phyloP scores from a whole-genome alignment of 2,113 vertebrate genomes.

The Salvelinus fontinalis region DNA sequence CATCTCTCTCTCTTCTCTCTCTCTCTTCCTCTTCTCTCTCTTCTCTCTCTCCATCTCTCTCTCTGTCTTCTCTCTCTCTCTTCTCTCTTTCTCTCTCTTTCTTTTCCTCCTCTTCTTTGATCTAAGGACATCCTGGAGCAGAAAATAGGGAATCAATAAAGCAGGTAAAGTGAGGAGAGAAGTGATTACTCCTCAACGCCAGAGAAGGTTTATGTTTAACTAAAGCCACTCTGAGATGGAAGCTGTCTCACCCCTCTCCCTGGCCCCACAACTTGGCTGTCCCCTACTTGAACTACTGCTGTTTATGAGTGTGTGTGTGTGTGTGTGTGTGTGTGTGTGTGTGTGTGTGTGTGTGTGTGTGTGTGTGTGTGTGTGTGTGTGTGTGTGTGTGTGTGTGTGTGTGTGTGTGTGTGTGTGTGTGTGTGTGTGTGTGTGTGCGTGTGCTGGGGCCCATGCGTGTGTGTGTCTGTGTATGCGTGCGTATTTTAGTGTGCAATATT shows the following conservation, averaged over 20 bases:
- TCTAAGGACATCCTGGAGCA: conserved; percentile 40
- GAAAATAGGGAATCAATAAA: conserved; percentile 44
- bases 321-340: no score
- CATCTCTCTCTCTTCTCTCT: no score
- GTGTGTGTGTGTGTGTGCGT: no score
- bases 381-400: background rate
- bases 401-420: no score
- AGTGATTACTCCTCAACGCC: conserved; percentile 44
- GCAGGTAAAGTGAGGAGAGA: conserved; percentile 6
- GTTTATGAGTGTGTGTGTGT: no score
- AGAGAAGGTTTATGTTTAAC: conserved; percentile 44
- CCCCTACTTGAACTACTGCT: no score
- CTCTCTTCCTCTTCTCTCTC: no score
- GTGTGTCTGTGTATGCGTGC: background rate
- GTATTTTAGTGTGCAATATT: background rate
- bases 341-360: conserved; percentile 2
- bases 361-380: conserved; percentile 14
- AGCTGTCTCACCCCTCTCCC: conserved; percentile 8
- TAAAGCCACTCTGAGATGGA: no score
- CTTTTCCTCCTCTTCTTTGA: conserved; percentile 19
- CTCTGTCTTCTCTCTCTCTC: no score
- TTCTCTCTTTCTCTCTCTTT: background rate
- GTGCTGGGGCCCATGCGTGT: no score
- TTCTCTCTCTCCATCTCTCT: no score
- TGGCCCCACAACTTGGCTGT: no score